Conservation (phyloP, 2,797 vertebrate genomes). For the Prionace glauca region DNA sequence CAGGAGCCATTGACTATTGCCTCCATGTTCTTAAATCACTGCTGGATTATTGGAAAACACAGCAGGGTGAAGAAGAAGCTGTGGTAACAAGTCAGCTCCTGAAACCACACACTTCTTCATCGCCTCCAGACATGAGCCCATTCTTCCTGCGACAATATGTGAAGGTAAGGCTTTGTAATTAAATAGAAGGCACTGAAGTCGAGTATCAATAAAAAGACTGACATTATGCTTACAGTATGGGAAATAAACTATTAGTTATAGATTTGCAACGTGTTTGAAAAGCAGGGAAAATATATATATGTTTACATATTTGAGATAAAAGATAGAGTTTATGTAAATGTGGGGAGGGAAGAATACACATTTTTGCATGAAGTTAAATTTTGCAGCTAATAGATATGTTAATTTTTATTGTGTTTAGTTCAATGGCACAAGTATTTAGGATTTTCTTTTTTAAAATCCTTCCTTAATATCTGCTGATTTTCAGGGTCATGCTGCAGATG, state of each 20-base stretch:
- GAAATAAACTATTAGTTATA: background rate
- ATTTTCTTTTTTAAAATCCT: background rate
- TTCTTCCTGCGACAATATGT: conserved; percentile 97
- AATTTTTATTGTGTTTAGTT: background rate
- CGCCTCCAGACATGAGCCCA: conserved; percentile 96
- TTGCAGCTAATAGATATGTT: no score
- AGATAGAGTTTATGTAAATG: background rate
- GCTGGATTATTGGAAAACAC: conserved; percentile 94
- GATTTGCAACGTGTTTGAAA: background rate
- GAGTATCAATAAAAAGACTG: background rate
- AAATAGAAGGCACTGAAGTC: conserved; percentile 22
- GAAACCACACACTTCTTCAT: conserved; percentile 86
- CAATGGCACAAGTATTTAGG: background rate
- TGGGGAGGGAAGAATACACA: background rate
- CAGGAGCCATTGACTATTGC: conserved; percentile 91
- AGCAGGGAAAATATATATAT: background rate
- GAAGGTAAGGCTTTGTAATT: conserved; percentile 65
- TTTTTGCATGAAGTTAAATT: background rate
- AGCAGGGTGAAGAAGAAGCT: conserved; percentile 91
- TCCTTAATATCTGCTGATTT: conserved; percentile 25
- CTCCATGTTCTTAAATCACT: conserved; percentile 90
- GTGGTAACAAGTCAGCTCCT: conserved; percentile 84
- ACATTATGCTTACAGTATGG: background rate
- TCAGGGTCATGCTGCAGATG: conserved; percentile 93
- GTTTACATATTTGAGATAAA: background rate